Base-by-base conservation (phyloP, 2,888 invertebrate genomes). In the Trichacis sp. region DNA sequence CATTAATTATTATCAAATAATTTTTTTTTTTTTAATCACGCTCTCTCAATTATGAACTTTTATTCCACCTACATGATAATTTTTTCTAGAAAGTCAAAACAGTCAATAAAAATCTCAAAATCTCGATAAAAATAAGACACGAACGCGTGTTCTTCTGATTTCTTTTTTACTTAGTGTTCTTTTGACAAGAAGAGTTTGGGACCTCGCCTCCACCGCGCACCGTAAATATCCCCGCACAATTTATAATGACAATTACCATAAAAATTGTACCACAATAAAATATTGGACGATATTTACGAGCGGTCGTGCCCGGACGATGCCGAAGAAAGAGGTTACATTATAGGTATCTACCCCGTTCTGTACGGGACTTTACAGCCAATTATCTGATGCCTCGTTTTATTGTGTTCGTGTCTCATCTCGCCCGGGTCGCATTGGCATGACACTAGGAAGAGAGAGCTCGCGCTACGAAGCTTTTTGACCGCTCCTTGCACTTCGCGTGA, bases 181-280 rank as follows among this genome's bases (percentile, higher is more conserved):
- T 59, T 51, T 57, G 50, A 20, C 29, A 9, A 20, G 17, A 19
- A 11, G 40, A n/a, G 36, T 29, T 49, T 65, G 60, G 55, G 50
- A 65, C 61, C 67, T 59, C 68, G 57, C 59, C 15, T 51, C 54
- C 62, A 8, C 24, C 24, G 58, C 63, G 47, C 52, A 61, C 60
- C 77, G 81, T 83, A 82, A 82, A 83, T 82, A 79, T 78, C 69
- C 69, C 71, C 55, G 60, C 67, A 69, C 74, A 83, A 83, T 83
- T 83, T 83, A 83, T 83, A 83, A 82, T 81, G 81, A 82, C 81
- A 79, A 83, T 83, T 80, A 82, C 82, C 80, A 82, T 83, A 83
- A 83, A 83, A 83, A 83, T 83, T 83, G 83, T 83, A 83, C 76
- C 80, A 79, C 80, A 77, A 83, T 83, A 82, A 83, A 83, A 83